Evolutionary conservation across 2,113 vertebrate species (phyloP).

Genomic region (Ramphastos sulfuratus): DNA sequence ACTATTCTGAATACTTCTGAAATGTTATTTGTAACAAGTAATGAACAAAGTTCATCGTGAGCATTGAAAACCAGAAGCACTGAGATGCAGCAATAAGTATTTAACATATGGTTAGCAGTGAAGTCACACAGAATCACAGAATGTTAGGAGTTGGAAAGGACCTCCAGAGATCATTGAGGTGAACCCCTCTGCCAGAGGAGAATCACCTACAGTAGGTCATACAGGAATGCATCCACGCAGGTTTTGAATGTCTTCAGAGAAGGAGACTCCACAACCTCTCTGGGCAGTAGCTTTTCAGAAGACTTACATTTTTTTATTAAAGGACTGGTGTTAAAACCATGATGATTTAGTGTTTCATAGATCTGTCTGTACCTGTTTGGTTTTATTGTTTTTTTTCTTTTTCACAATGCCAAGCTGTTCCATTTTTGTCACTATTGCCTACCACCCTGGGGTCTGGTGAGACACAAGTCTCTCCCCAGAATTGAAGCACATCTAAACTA

Average conservation of each 20-base stretch:
- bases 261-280: too few relatives aligned
- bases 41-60: conserved; percentile 8
- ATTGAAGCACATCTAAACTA: not conserved
- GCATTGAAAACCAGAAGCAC: not conserved
- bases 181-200: too few relatives aligned
- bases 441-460: not conserved
- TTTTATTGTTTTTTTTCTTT: not conserved
- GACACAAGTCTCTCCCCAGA: not conserved
- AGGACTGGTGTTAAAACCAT: not conserved
- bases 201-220: too few relatives aligned
- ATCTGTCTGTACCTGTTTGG: not conserved
- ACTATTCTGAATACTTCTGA: conserved; percentile 3
- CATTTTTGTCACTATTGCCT: rapidly evolving
- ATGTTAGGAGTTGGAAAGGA: too few relatives aligned
- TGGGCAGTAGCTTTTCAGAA: not conserved
- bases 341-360: not conserved
- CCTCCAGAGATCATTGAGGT: too few relatives aligned
- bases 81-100: not conserved
- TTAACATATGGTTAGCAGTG: not conserved
- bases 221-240: too few relatives aligned
- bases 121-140: not conserved
- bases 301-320: not conserved
- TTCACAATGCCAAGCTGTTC: not conserved
- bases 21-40: not conserved
- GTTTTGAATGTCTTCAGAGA: too few relatives aligned